These are phyloP conservation scores for Lamprologus ornatipinnis DNA, from an alignment of 2,113 vertebrate species.

Conservation along the genomic window DNA sequence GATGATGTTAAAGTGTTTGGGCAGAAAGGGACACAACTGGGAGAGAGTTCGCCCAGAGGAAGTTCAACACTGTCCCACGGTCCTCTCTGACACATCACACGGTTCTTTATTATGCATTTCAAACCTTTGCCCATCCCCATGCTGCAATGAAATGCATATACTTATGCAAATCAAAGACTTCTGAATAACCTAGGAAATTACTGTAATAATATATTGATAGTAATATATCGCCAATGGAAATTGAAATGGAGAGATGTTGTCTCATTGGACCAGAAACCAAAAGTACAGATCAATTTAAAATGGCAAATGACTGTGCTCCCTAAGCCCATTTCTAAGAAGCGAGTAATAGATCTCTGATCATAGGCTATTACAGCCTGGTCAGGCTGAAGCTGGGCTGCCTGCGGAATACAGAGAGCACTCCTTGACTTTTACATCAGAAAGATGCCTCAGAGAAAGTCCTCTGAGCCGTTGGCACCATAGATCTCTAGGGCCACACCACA, in stretches of 20 bases:
- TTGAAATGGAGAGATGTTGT: slow-evolving; percentile 39
- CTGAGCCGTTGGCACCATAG: background rate
- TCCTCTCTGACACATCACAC: slow-evolving; percentile 8
- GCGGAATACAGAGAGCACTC: slow-evolving; percentile 49
- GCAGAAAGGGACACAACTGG: slow-evolving; percentile 46
- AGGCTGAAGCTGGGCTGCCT: slow-evolving; percentile 12
- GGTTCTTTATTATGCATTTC: background rate
- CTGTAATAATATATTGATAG: slow-evolving; percentile 29
- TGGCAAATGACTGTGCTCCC: slow-evolving; percentile 43
- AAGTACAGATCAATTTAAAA: slow-evolving; percentile 50
- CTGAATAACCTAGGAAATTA: slow-evolving; percentile 5
- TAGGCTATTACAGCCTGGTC: slow-evolving; percentile 46
- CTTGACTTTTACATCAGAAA: slow-evolving; percentile 63
- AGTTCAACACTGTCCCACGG: slow-evolving; percentile 19
- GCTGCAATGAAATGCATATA: slow-evolving; percentile 25
- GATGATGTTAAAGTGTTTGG: slow-evolving; percentile 60
- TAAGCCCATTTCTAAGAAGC: slow-evolving; percentile 33
- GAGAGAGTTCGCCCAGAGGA: slow-evolving; percentile 34
- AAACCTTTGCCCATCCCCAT: background rate
- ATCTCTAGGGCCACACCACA: slow-evolving; percentile 26
- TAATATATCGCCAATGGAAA: slow-evolving; percentile 19
- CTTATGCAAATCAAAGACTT: slow-evolving; percentile 31
- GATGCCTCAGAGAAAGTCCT: slow-evolving; percentile 45
- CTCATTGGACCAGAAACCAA: slow-evolving; percentile 32
- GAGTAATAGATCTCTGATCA: slow-evolving; percentile 61